Percentiles rank a stretch among this genome's conserved stretches.
Evolutionary conservation across 2,888 invertebrate genomes (phyloP).

Genomic region (Ceraclea dissimilis): DNA sequence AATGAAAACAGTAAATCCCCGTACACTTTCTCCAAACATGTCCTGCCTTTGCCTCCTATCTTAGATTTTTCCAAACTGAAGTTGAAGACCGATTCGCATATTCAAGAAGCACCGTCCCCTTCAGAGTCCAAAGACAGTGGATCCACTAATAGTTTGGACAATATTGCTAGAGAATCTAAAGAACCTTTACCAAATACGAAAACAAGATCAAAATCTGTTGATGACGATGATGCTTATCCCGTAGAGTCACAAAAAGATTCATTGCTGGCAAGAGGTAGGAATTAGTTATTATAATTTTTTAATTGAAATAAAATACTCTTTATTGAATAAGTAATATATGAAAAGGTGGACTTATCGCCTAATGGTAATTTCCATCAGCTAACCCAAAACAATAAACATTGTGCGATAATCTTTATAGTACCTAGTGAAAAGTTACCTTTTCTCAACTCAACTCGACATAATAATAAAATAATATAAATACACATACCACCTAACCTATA

Average conservation of each 20-base stretch:
- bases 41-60: neutral
- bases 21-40: neutral
- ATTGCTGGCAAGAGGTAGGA: too few relatives aligned
- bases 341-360: too few relatives aligned
- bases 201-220: neutral
- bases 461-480: too few relatives aligned
- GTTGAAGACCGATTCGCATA: neutral
- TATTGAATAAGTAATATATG: too few relatives aligned
- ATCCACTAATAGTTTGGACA: neutral
- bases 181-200: neutral
- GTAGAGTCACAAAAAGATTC: neutral
- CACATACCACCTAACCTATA: too few relatives aligned
- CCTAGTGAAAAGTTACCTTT: too few relatives aligned
- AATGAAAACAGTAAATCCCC: neutral
- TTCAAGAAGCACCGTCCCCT: neutral
- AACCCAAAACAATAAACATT: too few relatives aligned
- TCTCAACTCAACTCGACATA: too few relatives aligned
- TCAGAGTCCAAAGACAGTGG: neutral
- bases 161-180: neutral
- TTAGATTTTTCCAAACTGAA: neutral
- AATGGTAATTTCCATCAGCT: too few relatives aligned
- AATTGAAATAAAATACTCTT: too few relatives aligned
- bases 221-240: neutral
- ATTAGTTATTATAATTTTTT: too few relatives aligned
- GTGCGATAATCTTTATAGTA: too few relatives aligned